Evolutionary conservation across 2,888 invertebrate genomes (phyloP), one percentile per base, ranked within the genome.

Genomic region (Morpho deidamia): DNA sequence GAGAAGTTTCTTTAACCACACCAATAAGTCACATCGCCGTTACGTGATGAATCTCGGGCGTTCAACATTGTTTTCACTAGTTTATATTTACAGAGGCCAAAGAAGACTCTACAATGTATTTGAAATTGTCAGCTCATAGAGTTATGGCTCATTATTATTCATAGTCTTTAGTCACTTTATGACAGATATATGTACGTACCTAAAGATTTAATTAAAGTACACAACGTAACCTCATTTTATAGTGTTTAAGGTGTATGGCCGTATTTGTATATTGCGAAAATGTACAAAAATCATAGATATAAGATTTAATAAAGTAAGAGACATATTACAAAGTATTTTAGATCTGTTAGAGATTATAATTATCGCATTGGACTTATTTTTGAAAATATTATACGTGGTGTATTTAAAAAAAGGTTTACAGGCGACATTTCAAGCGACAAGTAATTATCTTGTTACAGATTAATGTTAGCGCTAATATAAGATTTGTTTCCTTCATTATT

Each of bases 211-310:
- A 53, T 49, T 46, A 48, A 62, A 64, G 67, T 66, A 66, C 62
- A 65, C 51, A 62, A 58, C 54, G 43, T 57, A 65, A 67, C 60
- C 64, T 68, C 65, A 63, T 49, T 53, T 58, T 44, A 42, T 62
- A 55, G 51, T 39, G 59, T 56, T 56, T 49, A 35, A 60, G 55
- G 48, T 50, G 33, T 34, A 46, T 44, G 46, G 53, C 41, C 44
- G 50, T 33, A 44, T 55, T 59, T 65, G 62, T 66, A 64, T 59
- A 65, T 62, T 59, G 56, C 50, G 44, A 42, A 48, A 44, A 52
- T 64, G 66, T 66, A 66, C 66, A 65, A 66, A 65, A 56, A 59
- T 58, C 33, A 41, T 55, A 45, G 44, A 42, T 42, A 44, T 58
- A 41, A 55, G 51, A 46, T 42, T 35, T 39, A 7, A 55, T 51